phyloP scores from a whole-genome alignment of 2,113 vertebrate species.

The Microtus montanus region DNA sequence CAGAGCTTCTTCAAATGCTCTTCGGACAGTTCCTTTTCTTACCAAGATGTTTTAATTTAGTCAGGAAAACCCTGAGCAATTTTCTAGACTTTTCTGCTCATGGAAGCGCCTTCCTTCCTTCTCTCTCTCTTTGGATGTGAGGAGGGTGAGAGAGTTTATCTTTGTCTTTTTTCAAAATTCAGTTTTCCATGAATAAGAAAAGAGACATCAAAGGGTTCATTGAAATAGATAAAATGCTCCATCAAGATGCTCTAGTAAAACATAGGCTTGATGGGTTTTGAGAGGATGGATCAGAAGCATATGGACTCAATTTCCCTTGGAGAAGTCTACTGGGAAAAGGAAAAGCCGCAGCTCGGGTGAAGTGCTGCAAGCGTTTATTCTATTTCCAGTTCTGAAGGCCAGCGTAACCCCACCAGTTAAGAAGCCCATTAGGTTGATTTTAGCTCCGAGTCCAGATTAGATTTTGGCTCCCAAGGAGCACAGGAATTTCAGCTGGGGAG shows the following conservation, averaged over 20 bases:
- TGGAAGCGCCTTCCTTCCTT: neutral
- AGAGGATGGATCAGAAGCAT: constrained; percentile 57
- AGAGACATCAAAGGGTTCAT: constrained; percentile 63
- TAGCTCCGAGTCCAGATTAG: neutral
- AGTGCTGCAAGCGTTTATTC: neutral
- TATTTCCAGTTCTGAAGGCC: constrained; percentile 15
- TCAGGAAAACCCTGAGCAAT: neutral
- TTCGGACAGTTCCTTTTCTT: neutral
- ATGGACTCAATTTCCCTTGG: constrained; percentile 61
- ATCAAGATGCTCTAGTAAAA: constrained; percentile 68
- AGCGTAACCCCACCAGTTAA: neutral
- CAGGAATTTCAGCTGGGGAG: neutral
- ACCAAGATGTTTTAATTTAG: neutral
- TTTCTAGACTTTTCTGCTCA: neutral
- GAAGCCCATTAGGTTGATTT: neutral
- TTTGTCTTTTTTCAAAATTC: constrained; percentile 53
- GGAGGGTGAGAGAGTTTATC: neutral
- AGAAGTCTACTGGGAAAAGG: constrained; percentile 53
- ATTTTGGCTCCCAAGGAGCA: neutral
- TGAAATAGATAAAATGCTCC: constrained; percentile 68
- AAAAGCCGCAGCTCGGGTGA: neutral
- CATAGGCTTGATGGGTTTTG: constrained; percentile 50
- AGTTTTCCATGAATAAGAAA: constrained; percentile 61
- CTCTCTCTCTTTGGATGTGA: neutral
- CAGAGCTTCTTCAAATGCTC: neutral